These are phyloP conservation scores for Dioctria linearis DNA, from an alignment of 2,888 invertebrate species.

Conservation along the genomic window DNA sequence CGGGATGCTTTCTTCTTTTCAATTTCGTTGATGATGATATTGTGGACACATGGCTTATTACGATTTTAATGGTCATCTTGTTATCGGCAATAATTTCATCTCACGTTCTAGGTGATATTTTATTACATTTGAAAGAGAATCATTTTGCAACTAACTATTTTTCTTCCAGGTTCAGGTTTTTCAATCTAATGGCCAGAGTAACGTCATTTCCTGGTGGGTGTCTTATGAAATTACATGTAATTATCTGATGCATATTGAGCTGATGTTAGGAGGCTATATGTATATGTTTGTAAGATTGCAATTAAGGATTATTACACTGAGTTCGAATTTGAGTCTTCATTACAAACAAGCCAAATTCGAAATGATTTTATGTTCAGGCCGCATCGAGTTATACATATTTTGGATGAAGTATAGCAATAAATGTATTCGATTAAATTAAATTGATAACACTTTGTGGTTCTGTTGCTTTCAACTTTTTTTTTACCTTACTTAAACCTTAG, in stretches of 20 bases:
- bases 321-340: too few relatives aligned
- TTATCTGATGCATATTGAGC: background rate
- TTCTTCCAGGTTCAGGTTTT: too few relatives aligned
- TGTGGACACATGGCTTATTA: background rate
- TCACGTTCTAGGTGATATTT: background rate
- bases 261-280: background rate
- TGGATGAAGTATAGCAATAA: too few relatives aligned
- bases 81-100: slow-evolving; percentile 15
- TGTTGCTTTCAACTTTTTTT: too few relatives aligned
- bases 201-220: slow-evolving; percentile 10
- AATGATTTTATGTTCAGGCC: too few relatives aligned
- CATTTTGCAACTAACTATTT: slow-evolving; percentile 22
- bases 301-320: too few relatives aligned
- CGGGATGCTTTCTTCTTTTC: background rate
- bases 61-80: slow-evolving; percentile 9
- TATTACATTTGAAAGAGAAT: slow-evolving; percentile 6
- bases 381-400: too few relatives aligned
- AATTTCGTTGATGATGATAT: background rate
- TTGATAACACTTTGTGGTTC: too few relatives aligned
- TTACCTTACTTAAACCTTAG: too few relatives aligned
- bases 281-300: too few relatives aligned
- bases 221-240: background rate
- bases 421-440: too few relatives aligned
- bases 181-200: background rate
- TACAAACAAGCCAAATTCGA: too few relatives aligned